phyloP scores from a whole-genome alignment of 2,797 vertebrate genomes.

The Fundulus diaphanus region DNA sequence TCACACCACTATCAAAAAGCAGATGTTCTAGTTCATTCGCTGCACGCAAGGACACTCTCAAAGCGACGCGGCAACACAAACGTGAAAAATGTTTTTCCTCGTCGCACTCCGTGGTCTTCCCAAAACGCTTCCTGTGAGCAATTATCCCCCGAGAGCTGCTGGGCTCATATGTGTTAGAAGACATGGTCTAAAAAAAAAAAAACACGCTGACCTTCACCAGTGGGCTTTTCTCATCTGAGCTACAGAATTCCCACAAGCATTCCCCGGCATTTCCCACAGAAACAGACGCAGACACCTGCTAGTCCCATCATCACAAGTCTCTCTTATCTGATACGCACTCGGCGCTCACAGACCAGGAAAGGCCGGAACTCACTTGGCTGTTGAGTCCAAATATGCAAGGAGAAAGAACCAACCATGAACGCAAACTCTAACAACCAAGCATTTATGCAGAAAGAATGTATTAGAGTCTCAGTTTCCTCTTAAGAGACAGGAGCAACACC shows the following conservation, averaged over 20 bases:
- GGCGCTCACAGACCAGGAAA: background rate
- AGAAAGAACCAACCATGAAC: background rate
- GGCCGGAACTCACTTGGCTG: background rate
- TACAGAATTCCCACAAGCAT: conserved; percentile 53
- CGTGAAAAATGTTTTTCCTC: background rate
- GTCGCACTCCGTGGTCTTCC: background rate
- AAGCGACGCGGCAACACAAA: conserved; percentile 13
- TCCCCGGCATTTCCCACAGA: conserved; percentile 29
- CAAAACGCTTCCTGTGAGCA: conserved; percentile 8
- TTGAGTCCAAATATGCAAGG: background rate
- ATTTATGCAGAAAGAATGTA: background rate
- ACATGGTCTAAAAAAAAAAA: conserved; percentile 5
- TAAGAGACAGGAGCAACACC: background rate
- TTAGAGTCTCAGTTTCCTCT: background rate
- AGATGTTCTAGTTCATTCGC: background rate
- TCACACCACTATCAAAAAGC: background rate
- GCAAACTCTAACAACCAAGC: background rate
- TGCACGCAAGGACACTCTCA: background rate
- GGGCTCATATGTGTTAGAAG: conserved; percentile 4
- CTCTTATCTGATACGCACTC: background rate
- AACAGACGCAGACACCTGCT: conserved; percentile 37
- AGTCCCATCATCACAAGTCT: conserved; percentile 37
- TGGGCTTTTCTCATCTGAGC: conserved; percentile 47
- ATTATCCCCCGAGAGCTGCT: conserved; percentile 8
- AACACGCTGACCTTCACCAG: conserved; percentile 27